Evolutionary conservation across 2,113 vertebrate genomes (phyloP), one percentile per base, ranked within the genome.

Genomic region (Picathartes gymnocephalus): DNA sequence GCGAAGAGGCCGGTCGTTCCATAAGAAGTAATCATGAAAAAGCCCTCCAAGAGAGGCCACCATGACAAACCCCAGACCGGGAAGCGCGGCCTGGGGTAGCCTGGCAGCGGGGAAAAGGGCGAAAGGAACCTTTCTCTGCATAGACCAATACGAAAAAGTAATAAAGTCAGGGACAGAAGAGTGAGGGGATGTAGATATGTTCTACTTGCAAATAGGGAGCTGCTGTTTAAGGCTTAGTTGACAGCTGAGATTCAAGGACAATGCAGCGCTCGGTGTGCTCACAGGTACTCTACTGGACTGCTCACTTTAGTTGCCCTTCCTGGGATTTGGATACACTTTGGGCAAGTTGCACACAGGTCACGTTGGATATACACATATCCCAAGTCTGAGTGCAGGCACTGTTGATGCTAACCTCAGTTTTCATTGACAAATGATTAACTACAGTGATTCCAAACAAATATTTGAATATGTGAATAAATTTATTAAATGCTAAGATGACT

Each of bases 11-110:
- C 8, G 39, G 4, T 25, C 2, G 1, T 2, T 15, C 51, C 1
- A 0, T 20, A 14, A 27, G 9, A 23, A 13, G 2, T 21, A 7
- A 22, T 10, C 2, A 0, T 28, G 42, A 40, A 27, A 56, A 65
- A 16, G 2, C 3, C 3, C 47, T 20, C 16, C 14, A 0, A 4
- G 35, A 23, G 25, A 57, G 15, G 15, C 14, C 14, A 2, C 14
- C 18, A 0, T 5, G 53, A 22, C 42, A 47, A 40, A 17, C 1
- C 1, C 8, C 15, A 10, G 39, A 9, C 0, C 1, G 51, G n/a
- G 30, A 64, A 35, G 69, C 4, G 4, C n/a, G 16, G n/a, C 12
- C 13, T 39, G 42, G 13, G 28, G 47, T 7, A 40, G 44, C 51
- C 18, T 15, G 45, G 37, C 37, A 51, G 40, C 3, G 0, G 24